Evolutionary conservation across 2,888 invertebrate species (phyloP).

Genomic region (Meganola albula): DNA sequence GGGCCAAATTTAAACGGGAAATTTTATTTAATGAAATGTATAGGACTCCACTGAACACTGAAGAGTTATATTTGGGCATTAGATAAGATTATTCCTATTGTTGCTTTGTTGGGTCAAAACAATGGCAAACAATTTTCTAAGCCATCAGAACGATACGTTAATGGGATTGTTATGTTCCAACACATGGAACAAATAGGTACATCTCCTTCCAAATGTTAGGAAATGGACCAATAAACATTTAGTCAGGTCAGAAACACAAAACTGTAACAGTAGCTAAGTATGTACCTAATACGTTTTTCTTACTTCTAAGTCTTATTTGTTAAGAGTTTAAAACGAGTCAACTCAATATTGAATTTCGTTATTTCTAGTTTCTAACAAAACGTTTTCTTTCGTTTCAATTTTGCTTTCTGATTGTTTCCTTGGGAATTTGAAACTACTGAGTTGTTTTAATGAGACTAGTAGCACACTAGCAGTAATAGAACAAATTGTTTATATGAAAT

Average conservation of each 20-base stretch:
- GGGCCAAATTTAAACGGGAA: too few relatives aligned
- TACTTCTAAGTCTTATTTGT: conserved; percentile 22
- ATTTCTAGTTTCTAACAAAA: conserved; percentile 27
- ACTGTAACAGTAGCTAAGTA: conserved; percentile 7
- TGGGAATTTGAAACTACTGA: conserved; percentile 18
- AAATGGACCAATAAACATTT: conserved; percentile 23
- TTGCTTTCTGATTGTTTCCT: conserved; percentile 25
- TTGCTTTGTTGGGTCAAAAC: too few relatives aligned
- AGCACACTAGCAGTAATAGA: conserved; percentile 14
- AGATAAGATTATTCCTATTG: too few relatives aligned
- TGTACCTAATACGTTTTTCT: conserved; percentile 16
- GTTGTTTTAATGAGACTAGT: conserved; percentile 19
- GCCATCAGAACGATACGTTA: not conserved
- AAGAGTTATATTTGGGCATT: too few relatives aligned
- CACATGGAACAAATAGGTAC: not conserved
- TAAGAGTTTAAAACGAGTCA: conserved; percentile 20
- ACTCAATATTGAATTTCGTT: conserved; percentile 31
- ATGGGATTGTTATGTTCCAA: not conserved
- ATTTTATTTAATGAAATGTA: too few relatives aligned
- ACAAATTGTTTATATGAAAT: too few relatives aligned
- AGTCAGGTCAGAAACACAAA: conserved; percentile 16
- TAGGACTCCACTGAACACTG: too few relatives aligned
- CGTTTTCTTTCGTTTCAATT: conserved; percentile 29
- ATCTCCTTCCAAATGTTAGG: conserved; percentile 8
- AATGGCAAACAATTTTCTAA: not conserved